Evolutionary conservation across 2,113 vertebrate species (phyloP), one percentile per base, ranked within the genome.

Genomic region (Microtus richardsoni): DNA sequence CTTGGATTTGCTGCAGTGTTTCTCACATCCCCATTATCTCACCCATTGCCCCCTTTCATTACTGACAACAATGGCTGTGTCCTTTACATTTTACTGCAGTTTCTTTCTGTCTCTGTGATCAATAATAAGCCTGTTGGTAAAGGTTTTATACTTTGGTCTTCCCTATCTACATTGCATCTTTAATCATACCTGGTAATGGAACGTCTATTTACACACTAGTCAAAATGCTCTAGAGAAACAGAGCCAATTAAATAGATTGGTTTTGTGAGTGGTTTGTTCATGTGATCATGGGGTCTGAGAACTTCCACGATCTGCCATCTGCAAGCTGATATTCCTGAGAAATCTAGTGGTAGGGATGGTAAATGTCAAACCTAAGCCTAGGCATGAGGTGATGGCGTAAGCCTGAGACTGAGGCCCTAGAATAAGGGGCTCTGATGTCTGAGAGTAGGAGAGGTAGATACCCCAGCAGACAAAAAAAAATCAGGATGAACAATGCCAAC

Each of bases 141-240:
- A 60, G 60, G 5, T 82, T 60, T 60, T 60, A 9, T 82, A 58
- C 9, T 82, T 82, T 28, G 22, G 22, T 84, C 28, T 64, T 95
- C 14, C 11, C 19, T 33, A 24, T 83, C 49, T 47, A 66, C 19
- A 39, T 89, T 91, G 79, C 4, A 22, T 77, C 9, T 88, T 75
- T 94, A 66, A 5, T 88, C 30, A 79, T 87, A 44, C 24, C 79
- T 93, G 49, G 41, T 89, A 92, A 95, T 58, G 19, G 28, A 64
- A 44, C 21, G 60, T 78, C n/a, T 89, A 68, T 88, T 2, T 64
- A 62, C 60, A 85, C 11, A 49, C 39, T 47, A 33, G 73, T 70
- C 24, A 79, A 70, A n/a, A 54, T 71, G 30, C 62, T 91, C 39
- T 26, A 47, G 84, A 26, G n/a, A 62, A 93, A 44, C 49, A 71